Evolutionary conservation across 2,888 invertebrate species (phyloP).

Genomic region (Sphaerophoria rueppellii): DNA sequence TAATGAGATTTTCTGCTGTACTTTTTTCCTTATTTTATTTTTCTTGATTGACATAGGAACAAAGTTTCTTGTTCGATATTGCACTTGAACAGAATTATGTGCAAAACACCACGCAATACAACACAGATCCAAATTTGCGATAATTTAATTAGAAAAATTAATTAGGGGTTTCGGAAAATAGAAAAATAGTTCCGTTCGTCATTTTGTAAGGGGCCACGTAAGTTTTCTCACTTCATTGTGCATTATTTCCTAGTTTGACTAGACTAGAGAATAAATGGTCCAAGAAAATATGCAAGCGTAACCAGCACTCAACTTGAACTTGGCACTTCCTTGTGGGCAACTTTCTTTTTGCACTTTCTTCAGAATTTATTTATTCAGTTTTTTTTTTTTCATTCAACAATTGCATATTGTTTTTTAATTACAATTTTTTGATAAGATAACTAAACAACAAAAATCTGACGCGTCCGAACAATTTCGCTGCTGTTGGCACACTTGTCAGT

Average conservation of each 20-base stretch:
- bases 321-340: conserved; percentile 8
- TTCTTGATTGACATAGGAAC: conserved; percentile 47
- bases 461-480: conserved; percentile 13
- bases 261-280: neutral
- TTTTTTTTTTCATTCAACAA: neutral
- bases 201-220: conserved; percentile 3
- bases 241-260: neutral
- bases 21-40: conserved; percentile 5
- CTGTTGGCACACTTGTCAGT: neutral
- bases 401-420: neutral
- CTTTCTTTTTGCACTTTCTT: neutral
- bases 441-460: conserved; percentile 3
- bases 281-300: neutral
- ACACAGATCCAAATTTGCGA: neutral
- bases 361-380: neutral
- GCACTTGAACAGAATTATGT: conserved; percentile 9
- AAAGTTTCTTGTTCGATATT: conserved; percentile 12
- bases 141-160: conserved; percentile 56
- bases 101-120: neutral
- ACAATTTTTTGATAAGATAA: conserved; percentile 16
- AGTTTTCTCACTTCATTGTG: conserved; percentile 1
- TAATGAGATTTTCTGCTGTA: conserved; percentile 37
- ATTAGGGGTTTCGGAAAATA: conserved; percentile 20
- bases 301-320: conserved; percentile 11
- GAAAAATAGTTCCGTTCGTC: neutral